These are phyloP conservation scores for Dinocampus coccinellae DNA, from an alignment of 2,888 invertebrate genomes.

Conservation along the genomic window DNA sequence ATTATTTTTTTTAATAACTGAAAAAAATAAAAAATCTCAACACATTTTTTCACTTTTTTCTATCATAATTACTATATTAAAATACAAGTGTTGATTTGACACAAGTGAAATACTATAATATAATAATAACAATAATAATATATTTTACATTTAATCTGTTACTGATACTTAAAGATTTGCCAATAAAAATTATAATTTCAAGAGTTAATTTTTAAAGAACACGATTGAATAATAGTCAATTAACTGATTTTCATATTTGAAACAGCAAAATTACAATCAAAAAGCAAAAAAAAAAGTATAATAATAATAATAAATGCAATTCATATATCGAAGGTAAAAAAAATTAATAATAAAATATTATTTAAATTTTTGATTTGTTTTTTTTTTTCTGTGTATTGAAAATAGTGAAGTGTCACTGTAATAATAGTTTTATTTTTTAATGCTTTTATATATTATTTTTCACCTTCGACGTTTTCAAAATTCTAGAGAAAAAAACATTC, in stretches of 20 bases:
- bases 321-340: slow-evolving; percentile 22
- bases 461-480: not conserved
- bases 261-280: not conserved
- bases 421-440: too few relatives aligned
- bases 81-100: slow-evolving; percentile 66
- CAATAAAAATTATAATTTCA: not conserved
- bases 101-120: slow-evolving; percentile 51
- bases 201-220: not conserved
- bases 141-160: slow-evolving; percentile 35
- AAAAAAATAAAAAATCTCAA: not conserved
- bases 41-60: slow-evolving; percentile 6
- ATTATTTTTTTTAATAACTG: not conserved
- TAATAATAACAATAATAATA: slow-evolving; percentile 34
- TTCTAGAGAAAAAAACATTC: not conserved
- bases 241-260: not conserved
- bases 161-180: slow-evolving; percentile 13
- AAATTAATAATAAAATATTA: not conserved
- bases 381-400: not conserved
- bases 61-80: slow-evolving; percentile 60
- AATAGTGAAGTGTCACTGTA: too few relatives aligned
- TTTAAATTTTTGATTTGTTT: not conserved
- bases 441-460: too few relatives aligned
- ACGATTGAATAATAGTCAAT: slow-evolving; percentile 39
- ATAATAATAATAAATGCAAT: slow-evolving; percentile 38
- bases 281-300: not conserved